Percentiles rank a stretch among this genome's conserved stretches.
Evolutionary conservation across 1,140 invertebrate species (phyloP).

Genomic region (Microplitis demolitor): DNA sequence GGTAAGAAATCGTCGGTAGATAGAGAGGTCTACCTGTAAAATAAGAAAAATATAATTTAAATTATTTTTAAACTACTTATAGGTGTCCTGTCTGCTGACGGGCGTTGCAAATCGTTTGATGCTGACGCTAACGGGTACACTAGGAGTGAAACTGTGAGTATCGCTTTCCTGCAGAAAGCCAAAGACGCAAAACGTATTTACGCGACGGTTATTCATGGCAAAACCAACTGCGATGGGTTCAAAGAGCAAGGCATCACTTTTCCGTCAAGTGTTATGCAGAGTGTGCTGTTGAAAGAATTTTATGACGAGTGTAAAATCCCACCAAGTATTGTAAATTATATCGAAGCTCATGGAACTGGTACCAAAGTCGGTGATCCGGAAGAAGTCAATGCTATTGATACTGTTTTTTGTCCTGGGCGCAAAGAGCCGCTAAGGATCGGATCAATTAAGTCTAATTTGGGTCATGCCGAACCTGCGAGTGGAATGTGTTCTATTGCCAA

Average conservation of each 20-base stretch:
- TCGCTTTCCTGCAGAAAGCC: constrained; percentile 81
- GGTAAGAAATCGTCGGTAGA: constrained; percentile 37
- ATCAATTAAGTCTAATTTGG: constrained; percentile 92
- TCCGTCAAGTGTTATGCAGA: constrained; percentile 84
- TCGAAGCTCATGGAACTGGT: constrained; percentile 93
- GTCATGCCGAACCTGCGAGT: constrained; percentile 89
- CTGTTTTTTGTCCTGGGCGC: constrained; percentile 76
- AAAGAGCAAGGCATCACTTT: constrained; percentile 91
- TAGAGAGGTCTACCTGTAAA: too few species aligned
- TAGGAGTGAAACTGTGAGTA: constrained; percentile 77
- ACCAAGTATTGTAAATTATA: constrained; percentile 73
- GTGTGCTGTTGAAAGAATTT: constrained; percentile 78
- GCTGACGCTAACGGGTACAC: constrained; percentile 77
- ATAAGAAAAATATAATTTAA: neutral
- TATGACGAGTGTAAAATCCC: constrained; percentile 83
- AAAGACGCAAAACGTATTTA: constrained; percentile 80
- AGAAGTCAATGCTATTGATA: constrained; percentile 84
- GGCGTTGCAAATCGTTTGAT: constrained; percentile 90
- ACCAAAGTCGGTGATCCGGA: constrained; percentile 84
- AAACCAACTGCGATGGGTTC: constrained; percentile 79
- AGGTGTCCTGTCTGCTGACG: constrained; percentile 85
- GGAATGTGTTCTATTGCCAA: constrained; percentile 86
- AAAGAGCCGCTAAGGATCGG: constrained; percentile 79
- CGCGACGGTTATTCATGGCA: constrained; percentile 70
- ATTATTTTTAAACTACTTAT: constrained; percentile 45